phyloP scores from a whole-genome alignment of 2,797 vertebrate genomes.

The Hippoglossus hippoglossus region DNA sequence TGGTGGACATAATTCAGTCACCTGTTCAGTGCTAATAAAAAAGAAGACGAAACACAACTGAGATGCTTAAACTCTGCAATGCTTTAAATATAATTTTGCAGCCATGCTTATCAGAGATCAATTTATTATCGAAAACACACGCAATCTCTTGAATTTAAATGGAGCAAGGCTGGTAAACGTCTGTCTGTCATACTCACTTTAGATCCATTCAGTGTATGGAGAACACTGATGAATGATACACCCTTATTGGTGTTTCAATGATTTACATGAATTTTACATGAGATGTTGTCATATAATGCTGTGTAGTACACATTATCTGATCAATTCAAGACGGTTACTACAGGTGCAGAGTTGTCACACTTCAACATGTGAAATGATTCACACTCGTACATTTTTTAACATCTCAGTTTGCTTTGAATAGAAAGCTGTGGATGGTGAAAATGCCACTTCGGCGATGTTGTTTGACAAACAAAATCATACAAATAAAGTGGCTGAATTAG shows the following conservation, averaged over 20 bases:
- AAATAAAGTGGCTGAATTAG: constrained; percentile 23
- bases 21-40: not conserved
- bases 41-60: not conserved
- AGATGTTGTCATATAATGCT: not conserved
- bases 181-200: not conserved
- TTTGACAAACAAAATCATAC: constrained; percentile 16
- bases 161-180: not conserved
- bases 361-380: not conserved
- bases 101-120: not conserved
- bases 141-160: not conserved
- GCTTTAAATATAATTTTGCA: not conserved
- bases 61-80: not conserved
- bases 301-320: not conserved
- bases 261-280: constrained; percentile 1
- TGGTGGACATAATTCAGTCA: not conserved
- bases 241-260: not conserved
- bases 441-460: not conserved
- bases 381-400: constrained; percentile 2
- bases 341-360: not conserved
- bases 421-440: not conserved
- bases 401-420: constrained; percentile 4
- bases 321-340: not conserved
- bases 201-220: not conserved
- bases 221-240: not conserved
- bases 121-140: not conserved